Evolutionary conservation across 2,888 invertebrate species (phyloP), one percentile per base, ranked within the genome.

Genomic region (Mesorhabditis belari): DNA sequence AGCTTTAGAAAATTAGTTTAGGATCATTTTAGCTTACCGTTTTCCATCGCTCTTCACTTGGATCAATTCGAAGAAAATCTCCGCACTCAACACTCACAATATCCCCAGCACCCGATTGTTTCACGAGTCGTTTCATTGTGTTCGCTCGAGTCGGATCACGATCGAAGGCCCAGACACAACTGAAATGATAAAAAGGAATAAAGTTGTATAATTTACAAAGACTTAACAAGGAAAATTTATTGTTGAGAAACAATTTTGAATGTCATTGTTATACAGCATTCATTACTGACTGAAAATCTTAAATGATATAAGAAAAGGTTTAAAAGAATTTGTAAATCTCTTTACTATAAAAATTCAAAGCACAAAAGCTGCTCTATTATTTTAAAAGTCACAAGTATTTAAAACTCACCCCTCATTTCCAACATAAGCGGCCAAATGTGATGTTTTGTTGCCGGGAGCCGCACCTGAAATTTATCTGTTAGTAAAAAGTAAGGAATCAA

Each of bases 361-460:
- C n/a, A n/a, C n/a, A n/a, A n/a, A n/a, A n/a, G n/a, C n/a, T n/a
- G n/a, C n/a, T n/a, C n/a, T n/a, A n/a, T n/a, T n/a, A n/a, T n/a
- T n/a, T n/a, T n/a, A n/a, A n/a, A n/a, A n/a, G n/a, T n/a, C n/a
- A n/a, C n/a, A n/a, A n/a, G n/a, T 35, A 17, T n/a, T 49, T 17
- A 27, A 35, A 19, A 17, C 60, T n/a, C 53, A 86, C 86, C 90
- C 89, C 74, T 86, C 83, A 81, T 93, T 90, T 57, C 88, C 83
- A 83, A 94, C 87, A 19, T 88, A 84, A 12, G 91, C 89, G 12
- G 94, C 92, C 3, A 93, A 82, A 79, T 94, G 92, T 12, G 90
- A 88, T 0, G 93, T 90, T 84, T 94, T 94, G 89, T 91, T 94
- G 49, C 98, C 98, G 0, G 98, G 98, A 0, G 98, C 96, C 0